phyloP scores from a whole-genome alignment of 2,888 invertebrate genomes.

The Harpagoxenus sublaevis region DNA sequence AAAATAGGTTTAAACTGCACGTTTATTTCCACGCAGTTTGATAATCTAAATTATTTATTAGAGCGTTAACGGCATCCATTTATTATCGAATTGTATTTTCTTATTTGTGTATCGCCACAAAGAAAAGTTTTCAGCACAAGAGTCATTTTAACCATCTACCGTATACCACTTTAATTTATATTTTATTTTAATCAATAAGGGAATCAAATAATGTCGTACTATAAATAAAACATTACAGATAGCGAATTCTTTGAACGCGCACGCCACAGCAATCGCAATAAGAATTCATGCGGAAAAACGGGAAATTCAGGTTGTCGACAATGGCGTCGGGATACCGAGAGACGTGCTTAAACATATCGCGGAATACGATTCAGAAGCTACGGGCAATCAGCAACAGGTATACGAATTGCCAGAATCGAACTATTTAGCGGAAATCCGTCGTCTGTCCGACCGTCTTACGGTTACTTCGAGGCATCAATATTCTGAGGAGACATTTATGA shows the following conservation, averaged over 20 bases:
- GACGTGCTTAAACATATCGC: constrained; percentile 88
- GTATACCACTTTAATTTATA: not conserved
- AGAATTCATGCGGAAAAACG: constrained; percentile 89
- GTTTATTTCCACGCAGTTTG: too few relatives aligned
- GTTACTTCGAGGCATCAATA: constrained; percentile 88
- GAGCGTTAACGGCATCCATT: too few relatives aligned
- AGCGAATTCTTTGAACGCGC: constrained; percentile 91
- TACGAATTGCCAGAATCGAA: not conserved
- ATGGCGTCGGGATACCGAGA: constrained; percentile 90
- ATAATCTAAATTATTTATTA: too few relatives aligned
- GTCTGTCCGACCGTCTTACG: constrained; percentile 88
- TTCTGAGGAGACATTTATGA: constrained; percentile 88
- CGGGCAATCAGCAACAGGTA: not conserved
- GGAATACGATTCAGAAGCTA: constrained; percentile 87
- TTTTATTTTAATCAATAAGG: not conserved
- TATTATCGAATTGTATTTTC: too few relatives aligned
- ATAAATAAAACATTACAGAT: constrained; percentile 86
- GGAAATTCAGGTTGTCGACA: constrained; percentile 92
- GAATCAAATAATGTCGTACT: not conserved
- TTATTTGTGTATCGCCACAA: not conserved
- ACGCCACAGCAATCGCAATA: constrained; percentile 90
- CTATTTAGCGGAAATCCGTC: constrained; percentile 86
- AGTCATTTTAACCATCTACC: not conserved
- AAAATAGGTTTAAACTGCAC: too few relatives aligned
- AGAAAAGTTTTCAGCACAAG: not conserved